phyloP scores from a whole-genome alignment of 2,113 vertebrate genomes.

The Salvelinus namaycush region DNA sequence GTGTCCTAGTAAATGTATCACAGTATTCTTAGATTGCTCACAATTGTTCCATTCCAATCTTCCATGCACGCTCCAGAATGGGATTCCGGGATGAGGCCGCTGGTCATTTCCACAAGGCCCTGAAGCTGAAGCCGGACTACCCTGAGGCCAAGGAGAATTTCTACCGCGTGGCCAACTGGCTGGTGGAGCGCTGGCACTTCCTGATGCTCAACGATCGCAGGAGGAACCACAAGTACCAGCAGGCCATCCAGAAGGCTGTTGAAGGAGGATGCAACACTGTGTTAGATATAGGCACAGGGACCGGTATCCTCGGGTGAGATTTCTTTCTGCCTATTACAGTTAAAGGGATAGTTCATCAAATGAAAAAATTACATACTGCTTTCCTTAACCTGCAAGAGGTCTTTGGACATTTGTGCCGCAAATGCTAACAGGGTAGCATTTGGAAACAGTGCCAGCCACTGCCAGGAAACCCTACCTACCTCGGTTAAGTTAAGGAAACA shows the following conservation, averaged over 20 bases:
- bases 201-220: slow-evolving; percentile 76
- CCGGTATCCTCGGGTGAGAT: slow-evolving; percentile 90
- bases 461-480: slow-evolving; percentile 54
- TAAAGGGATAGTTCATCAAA: not conserved
- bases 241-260: slow-evolving; percentile 88
- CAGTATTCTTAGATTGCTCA: not conserved
- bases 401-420: too few species aligned
- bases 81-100: slow-evolving; percentile 97
- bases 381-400: too few species aligned
- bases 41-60: not conserved
- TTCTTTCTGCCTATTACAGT: not conserved
- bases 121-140: slow-evolving; percentile 90
- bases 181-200: slow-evolving; percentile 98
- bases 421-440: too few species aligned
- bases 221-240: slow-evolving; percentile 80
- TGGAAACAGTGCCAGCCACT: not conserved
- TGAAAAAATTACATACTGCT: too few species aligned
- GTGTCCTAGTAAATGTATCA: too few species aligned
- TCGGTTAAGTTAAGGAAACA: too few species aligned
- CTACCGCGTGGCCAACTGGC: slow-evolving; percentile 95
- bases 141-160: slow-evolving; percentile 93
- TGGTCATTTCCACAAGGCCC: slow-evolving; percentile 92
- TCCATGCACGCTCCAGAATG: slow-evolving; percentile 75
- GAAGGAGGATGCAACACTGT: slow-evolving; percentile 82
- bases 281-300: slow-evolving; percentile 95